phyloP scores from a whole-genome alignment of 2,888 invertebrate species.

The Drosophila kambysellisi region DNA sequence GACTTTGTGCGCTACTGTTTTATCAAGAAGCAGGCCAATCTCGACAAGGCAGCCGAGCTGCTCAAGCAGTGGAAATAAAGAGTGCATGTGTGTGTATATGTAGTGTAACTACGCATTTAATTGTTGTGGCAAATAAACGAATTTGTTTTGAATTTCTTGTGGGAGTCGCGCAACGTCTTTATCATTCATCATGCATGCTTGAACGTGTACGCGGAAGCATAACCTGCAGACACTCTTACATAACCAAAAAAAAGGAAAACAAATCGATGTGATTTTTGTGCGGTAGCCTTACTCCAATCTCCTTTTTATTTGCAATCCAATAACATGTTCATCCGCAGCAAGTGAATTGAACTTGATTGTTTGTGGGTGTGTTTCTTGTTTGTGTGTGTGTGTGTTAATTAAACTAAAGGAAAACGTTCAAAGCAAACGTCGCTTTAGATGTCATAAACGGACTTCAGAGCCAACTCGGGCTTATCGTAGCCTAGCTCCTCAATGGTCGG shows the following conservation, averaged over 20 bases:
- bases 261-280: slow-evolving; percentile 32
- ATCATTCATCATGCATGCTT: slow-evolving; percentile 28
- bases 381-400: slow-evolving; percentile 59
- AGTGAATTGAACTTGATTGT: slow-evolving; percentile 51
- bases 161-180: neutral
- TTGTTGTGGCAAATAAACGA: slow-evolving; percentile 53
- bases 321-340: slow-evolving; percentile 68
- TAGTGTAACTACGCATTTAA: slow-evolving; percentile 15
- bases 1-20: slow-evolving; percentile 97
- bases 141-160: slow-evolving; percentile 37
- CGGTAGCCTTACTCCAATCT: slow-evolving; percentile 74
- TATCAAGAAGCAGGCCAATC: slow-evolving; percentile 94
- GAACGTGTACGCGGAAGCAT: slow-evolving; percentile 39
- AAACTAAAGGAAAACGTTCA: slow-evolving; percentile 52
- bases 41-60: slow-evolving; percentile 88
- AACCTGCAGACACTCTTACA: slow-evolving; percentile 59
- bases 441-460: slow-evolving; percentile 90
- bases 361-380: slow-evolving; percentile 43
- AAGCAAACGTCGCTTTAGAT: slow-evolving; percentile 67
- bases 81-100: slow-evolving; percentile 5
- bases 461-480: slow-evolving; percentile 98
- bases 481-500: slow-evolving; percentile 97
- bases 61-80: slow-evolving; percentile 87
- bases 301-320: slow-evolving; percentile 75
- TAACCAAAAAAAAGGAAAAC: slow-evolving; percentile 46